Evolutionary conservation across 2,888 invertebrate genomes (phyloP).

Genomic region (Zeuzera pyrina): DNA sequence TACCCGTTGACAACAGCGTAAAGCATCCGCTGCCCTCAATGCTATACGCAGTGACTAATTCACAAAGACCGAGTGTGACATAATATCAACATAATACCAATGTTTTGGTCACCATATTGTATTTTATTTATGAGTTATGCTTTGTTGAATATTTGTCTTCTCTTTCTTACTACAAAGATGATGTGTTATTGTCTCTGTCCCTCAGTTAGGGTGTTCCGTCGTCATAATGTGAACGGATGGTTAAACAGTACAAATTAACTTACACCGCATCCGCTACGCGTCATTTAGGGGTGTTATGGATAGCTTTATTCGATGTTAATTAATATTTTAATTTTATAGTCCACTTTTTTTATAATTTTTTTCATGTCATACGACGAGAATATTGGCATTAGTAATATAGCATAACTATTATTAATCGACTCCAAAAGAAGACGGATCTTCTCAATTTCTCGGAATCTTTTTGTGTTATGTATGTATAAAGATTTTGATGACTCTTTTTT

Average conservation of each 20-base stretch:
- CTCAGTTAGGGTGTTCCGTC: constrained; percentile 49
- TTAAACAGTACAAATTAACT: constrained; percentile 71
- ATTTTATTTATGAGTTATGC: constrained; percentile 74
- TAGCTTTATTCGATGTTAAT: constrained; percentile 27
- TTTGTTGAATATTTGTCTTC: constrained; percentile 42
- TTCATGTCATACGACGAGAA: too few species aligned
- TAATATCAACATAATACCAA: constrained; percentile 73
- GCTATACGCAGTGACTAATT: constrained; percentile 58
- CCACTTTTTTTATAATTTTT: too few species aligned
- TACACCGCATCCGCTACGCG: constrained; percentile 66
- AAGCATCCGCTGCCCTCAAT: constrained; percentile 54
- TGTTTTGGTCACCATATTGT: constrained; percentile 75
- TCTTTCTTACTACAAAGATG: constrained; percentile 24
- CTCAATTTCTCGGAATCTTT: too few species aligned
- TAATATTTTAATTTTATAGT: neutral
- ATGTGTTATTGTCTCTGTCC: constrained; percentile 36
- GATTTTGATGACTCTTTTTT: too few species aligned
- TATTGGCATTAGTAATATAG: too few species aligned
- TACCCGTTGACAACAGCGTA: constrained; percentile 46
- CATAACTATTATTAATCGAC: too few species aligned
- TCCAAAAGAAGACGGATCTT: too few species aligned
- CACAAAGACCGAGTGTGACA: constrained; percentile 73
- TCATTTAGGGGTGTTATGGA: constrained; percentile 57
- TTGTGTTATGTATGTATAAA: too few species aligned
- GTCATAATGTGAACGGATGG: constrained; percentile 65